These are phyloP conservation scores for Conus betulinus DNA, from an alignment of 1,140 invertebrate species.

Conservation along the genomic window DNA sequence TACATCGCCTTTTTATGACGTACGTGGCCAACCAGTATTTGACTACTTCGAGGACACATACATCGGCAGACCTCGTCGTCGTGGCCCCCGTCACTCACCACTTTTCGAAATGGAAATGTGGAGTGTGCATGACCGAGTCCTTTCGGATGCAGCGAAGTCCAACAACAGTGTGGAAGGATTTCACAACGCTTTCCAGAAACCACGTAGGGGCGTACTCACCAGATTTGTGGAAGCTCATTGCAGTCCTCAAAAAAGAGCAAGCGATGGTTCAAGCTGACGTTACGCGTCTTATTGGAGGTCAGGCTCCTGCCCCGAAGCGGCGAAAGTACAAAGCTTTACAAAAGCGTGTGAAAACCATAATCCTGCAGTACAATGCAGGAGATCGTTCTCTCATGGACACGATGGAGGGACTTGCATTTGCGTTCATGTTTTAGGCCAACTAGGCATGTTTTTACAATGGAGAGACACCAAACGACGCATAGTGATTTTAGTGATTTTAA, in stretches of 20 bases:
- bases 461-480: too few species aligned
- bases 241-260: slow-evolving; percentile 19
- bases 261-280: slow-evolving; percentile 9
- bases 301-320: too few species aligned
- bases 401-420: too few species aligned
- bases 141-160: slow-evolving; percentile 15
- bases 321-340: too few species aligned
- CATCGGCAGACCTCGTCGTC: slow-evolving; percentile 7
- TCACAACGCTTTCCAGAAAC: slow-evolving; percentile 7
- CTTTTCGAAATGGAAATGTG: slow-evolving; percentile 10
- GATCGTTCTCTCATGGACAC: too few species aligned
- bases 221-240: slow-evolving; percentile 19
- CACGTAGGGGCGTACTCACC: slow-evolving; percentile 12
- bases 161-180: slow-evolving; percentile 19
- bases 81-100: slow-evolving; percentile 5
- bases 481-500: too few species aligned
- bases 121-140: slow-evolving; percentile 14
- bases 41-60: slow-evolving; percentile 9
- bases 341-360: too few species aligned
- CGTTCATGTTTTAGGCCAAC: too few species aligned
- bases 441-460: neutral
- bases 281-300: too few species aligned
- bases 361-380: too few species aligned
- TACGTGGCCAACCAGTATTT: slow-evolving; percentile 6
- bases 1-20: too few species aligned